Percentiles rank a stretch among this genome's conserved stretches.
Evolutionary conservation across 2,113 vertebrate species (phyloP).

Genomic region (Probosciger aterrimus): DNA sequence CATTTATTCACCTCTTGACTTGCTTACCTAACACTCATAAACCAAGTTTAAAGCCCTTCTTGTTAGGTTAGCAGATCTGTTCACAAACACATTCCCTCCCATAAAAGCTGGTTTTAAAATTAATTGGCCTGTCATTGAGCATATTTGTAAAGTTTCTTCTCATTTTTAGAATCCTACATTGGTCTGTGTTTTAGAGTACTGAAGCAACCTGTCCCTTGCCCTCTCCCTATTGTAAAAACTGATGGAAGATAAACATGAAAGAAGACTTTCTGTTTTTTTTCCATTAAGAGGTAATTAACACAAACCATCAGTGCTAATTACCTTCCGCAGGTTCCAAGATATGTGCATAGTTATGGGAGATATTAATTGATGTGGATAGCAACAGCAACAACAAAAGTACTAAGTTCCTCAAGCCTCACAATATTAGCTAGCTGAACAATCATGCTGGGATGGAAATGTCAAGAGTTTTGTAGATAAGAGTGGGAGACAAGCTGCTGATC

Average conservation of each 20-base stretch:
- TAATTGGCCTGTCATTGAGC: background rate
- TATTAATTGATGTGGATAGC: background rate
- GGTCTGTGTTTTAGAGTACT: background rate
- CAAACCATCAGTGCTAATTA: background rate
- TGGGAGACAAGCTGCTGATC: background rate
- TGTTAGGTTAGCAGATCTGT: background rate
- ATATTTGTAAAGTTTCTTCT: background rate
- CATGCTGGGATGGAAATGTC: background rate
- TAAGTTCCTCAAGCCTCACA: background rate
- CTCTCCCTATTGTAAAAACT: background rate
- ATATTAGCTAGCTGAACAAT: background rate
- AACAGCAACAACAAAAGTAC: too few species aligned
- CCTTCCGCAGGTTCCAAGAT: background rate
- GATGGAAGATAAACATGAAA: background rate
- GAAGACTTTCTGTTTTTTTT: background rate
- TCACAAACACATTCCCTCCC: background rate
- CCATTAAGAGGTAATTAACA: background rate
- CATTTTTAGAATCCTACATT: background rate
- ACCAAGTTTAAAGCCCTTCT: background rate
- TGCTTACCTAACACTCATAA: background rate
- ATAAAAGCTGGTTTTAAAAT: background rate
- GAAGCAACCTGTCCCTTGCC: background rate
- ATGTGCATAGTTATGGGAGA: background rate
- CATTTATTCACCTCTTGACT: background rate
- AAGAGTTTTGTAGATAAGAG: background rate